Conservation (phyloP, 1,140 invertebrate species). For the Caenorhabditis inopinata region DNA sequence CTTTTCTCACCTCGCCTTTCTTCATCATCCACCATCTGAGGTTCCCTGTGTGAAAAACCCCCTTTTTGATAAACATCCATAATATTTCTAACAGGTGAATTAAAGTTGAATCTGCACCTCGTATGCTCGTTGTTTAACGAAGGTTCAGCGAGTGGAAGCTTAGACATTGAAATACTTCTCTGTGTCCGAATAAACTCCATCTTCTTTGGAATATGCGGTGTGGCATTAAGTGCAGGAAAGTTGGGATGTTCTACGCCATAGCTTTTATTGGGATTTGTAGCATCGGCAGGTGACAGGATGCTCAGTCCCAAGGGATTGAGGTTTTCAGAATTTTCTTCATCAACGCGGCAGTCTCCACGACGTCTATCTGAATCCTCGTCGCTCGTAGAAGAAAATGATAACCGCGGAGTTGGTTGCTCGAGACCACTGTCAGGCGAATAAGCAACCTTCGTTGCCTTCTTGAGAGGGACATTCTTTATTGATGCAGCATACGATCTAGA, state of each 20-base stretch:
- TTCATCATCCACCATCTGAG: too few species aligned
- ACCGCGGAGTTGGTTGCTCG: neutral
- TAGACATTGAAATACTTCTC: neutral
- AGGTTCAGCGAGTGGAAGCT: neutral
- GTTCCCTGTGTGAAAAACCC: neutral
- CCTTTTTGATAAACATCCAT: neutral
- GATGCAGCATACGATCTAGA: neutral
- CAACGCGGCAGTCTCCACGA: neutral
- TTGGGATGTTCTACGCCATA: neutral
- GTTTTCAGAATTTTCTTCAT: too few species aligned
- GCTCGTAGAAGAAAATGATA: neutral
- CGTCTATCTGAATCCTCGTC: neutral
- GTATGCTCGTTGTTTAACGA: neutral
- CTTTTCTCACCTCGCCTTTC: too few species aligned
- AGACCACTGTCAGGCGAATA: conserved; percentile 3
- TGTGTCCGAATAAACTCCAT: neutral
- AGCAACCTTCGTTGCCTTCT: too few species aligned
- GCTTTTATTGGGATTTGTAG: neutral
- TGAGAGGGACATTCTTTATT: neutral
- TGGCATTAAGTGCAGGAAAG: neutral
- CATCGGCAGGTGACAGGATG: neutral
- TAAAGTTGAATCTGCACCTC: neutral
- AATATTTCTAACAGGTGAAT: neutral
- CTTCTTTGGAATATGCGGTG: neutral
- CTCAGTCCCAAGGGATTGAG: neutral